phyloP scores from a whole-genome alignment of 2,113 vertebrate genomes.

The Pachycephala philippinensis region DNA sequence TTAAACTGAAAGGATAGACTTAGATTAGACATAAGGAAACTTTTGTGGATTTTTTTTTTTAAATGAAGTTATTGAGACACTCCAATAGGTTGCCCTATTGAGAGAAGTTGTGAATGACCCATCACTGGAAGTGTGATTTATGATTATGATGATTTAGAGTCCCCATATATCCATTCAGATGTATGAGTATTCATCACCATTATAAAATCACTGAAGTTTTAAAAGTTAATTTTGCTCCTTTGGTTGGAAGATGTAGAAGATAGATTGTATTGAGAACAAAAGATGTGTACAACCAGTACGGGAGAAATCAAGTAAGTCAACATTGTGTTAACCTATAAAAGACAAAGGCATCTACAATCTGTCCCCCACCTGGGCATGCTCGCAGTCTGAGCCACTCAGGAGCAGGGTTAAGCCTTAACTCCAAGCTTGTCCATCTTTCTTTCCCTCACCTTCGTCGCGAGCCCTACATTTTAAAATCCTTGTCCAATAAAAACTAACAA shows the following conservation, averaged over 20 bases:
- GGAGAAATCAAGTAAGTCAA: background rate
- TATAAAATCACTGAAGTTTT: background rate
- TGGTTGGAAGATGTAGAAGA: background rate
- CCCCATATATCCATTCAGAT: background rate
- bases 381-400: background rate
- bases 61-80: background rate
- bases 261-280: background rate
- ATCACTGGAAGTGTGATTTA: background rate
- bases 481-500: background rate
- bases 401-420: background rate
- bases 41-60: background rate
- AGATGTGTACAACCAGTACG: background rate
- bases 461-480: background rate
- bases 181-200: background rate
- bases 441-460: accelerated
- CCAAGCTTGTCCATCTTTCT: background rate
- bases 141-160: background rate
- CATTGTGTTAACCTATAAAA: background rate
- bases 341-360: background rate
- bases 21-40: background rate
- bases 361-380: background rate
- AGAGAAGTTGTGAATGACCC: background rate
- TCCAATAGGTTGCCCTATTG: background rate
- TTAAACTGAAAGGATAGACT: background rate
- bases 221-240: background rate